Evolutionary conservation across 1,140 invertebrate genomes (phyloP).

Genomic region (Zaprionus tsacasi): DNA sequence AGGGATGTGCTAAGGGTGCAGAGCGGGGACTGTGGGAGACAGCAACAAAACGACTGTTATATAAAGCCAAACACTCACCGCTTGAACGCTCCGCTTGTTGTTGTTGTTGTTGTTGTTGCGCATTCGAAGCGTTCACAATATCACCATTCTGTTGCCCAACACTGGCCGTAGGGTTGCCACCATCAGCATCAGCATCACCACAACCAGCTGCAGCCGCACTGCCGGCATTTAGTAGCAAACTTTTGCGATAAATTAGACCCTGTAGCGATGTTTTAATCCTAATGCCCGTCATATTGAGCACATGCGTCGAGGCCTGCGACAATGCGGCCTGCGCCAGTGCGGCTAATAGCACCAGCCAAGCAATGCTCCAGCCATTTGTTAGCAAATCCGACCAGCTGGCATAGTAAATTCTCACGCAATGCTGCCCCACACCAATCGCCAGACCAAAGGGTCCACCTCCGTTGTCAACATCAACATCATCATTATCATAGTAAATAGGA

Average conservation of each 20-base stretch:
- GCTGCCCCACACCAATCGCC: constrained; percentile 39
- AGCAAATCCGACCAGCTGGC: constrained; percentile 87
- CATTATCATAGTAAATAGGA: constrained; percentile 18
- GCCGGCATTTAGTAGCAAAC: constrained; percentile 76
- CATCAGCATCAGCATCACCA: constrained; percentile 46
- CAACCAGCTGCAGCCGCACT: constrained; percentile 23
- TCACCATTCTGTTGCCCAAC: constrained; percentile 46
- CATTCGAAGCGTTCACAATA: constrained; percentile 44
- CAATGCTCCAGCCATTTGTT: constrained; percentile 91
- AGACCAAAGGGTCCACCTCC: constrained; percentile 45
- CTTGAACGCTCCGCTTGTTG: constrained; percentile 50
- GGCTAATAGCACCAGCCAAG: constrained; percentile 89
- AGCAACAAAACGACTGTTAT: not conserved
- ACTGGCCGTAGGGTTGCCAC: constrained; percentile 6
- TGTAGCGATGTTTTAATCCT: constrained; percentile 92
- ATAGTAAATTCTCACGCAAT: constrained; percentile 81
- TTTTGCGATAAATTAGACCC: constrained; percentile 85
- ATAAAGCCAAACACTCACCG: constrained; percentile 53
- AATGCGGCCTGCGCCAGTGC: constrained; percentile 91
- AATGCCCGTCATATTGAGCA: constrained; percentile 92
- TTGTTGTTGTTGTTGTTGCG: constrained; percentile 30
- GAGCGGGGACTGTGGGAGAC: not conserved
- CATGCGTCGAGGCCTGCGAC: constrained; percentile 93
- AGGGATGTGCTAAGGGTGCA: not conserved
- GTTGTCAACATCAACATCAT: constrained; percentile 31